phyloP scores from a whole-genome alignment of 2,113 vertebrate genomes.

The Terrapene triunguis region DNA sequence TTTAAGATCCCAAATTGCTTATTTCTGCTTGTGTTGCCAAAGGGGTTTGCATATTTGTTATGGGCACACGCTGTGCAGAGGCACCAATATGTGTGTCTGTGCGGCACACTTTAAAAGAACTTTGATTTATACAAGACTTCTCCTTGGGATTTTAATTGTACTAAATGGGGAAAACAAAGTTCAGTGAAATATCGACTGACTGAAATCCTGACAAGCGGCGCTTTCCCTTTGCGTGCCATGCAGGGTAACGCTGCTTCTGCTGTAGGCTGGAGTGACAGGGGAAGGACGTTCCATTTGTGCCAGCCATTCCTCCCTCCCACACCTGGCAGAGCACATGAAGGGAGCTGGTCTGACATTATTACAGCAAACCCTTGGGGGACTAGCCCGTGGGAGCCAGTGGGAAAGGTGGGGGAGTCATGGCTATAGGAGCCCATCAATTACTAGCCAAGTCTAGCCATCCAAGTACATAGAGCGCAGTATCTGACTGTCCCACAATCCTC shows the following conservation, averaged over 20 bases:
- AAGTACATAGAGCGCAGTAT: background rate
- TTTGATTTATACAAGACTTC: slow-evolving; percentile 79
- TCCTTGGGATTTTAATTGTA: slow-evolving; percentile 76
- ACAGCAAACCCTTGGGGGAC: background rate
- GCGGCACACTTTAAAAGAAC: slow-evolving; percentile 74
- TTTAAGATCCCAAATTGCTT: slow-evolving; percentile 88
- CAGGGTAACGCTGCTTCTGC: background rate
- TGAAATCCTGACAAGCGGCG: slow-evolving; percentile 14
- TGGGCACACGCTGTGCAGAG: slow-evolving; percentile 65
- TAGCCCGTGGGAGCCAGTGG: background rate
- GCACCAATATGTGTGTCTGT: slow-evolving; percentile 49
- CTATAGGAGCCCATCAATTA: background rate
- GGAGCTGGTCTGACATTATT: background rate
- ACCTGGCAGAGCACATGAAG: background rate
- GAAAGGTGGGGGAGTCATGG: background rate
- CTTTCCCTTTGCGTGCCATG: background rate
- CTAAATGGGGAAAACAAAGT: slow-evolving; percentile 71
- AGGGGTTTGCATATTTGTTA: slow-evolving; percentile 82
- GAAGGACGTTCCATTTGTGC: background rate
- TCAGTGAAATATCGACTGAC: slow-evolving; percentile 53
- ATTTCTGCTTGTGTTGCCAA: slow-evolving; percentile 85
- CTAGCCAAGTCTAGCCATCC: background rate
- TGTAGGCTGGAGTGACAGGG: background rate
- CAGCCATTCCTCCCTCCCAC: background rate
- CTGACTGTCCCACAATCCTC: background rate